These are phyloP conservation scores for Burhinus oedicnemus DNA, from an alignment of 2,113 vertebrate genomes.

Conservation along the genomic window DNA sequence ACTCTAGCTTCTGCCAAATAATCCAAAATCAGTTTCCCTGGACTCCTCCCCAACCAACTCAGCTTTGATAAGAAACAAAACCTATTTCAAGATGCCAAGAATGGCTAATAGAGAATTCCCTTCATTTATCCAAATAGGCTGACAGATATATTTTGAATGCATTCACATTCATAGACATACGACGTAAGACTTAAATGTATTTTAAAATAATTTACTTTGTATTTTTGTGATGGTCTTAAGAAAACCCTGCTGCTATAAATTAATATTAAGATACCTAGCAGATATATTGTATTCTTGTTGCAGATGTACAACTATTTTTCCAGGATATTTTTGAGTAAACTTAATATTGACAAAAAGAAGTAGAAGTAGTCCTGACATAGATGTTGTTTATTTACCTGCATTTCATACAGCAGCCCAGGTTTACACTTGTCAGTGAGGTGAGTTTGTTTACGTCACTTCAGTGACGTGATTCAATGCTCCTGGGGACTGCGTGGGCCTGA, in stretches of 20 bases:
- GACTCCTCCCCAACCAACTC: background rate
- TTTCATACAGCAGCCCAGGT: background rate
- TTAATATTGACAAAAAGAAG: background rate
- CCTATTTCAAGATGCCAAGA: background rate
- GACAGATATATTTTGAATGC: background rate
- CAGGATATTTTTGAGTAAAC: background rate
- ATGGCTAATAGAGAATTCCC: background rate
- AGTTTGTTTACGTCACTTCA: background rate
- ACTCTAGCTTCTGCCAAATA: background rate
- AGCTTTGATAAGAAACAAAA: background rate
- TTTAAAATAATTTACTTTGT: background rate
- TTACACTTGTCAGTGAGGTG: background rate
- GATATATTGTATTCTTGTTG: background rate
- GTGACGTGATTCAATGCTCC: background rate
- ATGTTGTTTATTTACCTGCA: background rate
- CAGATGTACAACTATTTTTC: background rate
- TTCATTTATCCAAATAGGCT: background rate
- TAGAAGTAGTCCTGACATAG: background rate
- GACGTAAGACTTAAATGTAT: background rate
- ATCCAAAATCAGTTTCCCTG: background rate
- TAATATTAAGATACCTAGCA: background rate
- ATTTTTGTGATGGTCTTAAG: background rate
- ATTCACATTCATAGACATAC: background rate
- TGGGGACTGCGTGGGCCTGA: background rate
- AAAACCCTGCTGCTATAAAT: background rate